phyloP scores from a whole-genome alignment of 2,113 vertebrate genomes.

The Cyprichromis sp. region DNA sequence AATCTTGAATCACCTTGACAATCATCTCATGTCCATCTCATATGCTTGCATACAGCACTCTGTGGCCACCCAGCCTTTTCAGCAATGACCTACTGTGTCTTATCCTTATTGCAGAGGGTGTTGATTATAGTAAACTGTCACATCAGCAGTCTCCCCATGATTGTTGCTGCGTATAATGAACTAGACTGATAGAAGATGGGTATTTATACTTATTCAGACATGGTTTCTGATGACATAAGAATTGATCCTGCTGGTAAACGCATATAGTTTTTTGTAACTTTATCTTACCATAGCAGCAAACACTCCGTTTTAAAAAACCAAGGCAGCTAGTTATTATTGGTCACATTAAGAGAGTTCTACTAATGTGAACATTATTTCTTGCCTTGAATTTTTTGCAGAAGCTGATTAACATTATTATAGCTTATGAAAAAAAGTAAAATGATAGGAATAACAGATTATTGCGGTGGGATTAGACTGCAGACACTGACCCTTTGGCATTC shows the following conservation, averaged over 20 bases:
- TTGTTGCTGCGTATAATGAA: not conserved
- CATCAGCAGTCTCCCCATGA: not conserved
- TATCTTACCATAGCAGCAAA: not conserved
- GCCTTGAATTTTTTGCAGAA: not conserved
- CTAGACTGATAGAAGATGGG: not conserved
- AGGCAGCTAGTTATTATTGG: not conserved
- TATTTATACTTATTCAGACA: not conserved
- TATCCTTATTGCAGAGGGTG: not conserved
- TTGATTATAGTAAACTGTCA: not conserved
- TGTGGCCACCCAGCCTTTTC: not conserved
- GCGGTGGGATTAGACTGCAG: not conserved
- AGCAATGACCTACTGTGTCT: not conserved
- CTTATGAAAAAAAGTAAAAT: not conserved
- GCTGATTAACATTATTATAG: not conserved
- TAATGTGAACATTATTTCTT: not conserved
- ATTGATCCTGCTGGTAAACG: not conserved
- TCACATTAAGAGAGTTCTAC: not conserved
- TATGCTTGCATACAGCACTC: not conserved
- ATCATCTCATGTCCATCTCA: not conserved
- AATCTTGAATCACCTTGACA: not conserved
- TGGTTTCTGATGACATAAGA: not conserved
- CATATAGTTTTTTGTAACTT: not conserved
- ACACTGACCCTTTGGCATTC: not conserved
- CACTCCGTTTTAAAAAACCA: accelerated
- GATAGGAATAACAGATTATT: not conserved